Conservation (phyloP, 2,888 invertebrate genomes). For the Brassicogethes aeneus region DNA sequence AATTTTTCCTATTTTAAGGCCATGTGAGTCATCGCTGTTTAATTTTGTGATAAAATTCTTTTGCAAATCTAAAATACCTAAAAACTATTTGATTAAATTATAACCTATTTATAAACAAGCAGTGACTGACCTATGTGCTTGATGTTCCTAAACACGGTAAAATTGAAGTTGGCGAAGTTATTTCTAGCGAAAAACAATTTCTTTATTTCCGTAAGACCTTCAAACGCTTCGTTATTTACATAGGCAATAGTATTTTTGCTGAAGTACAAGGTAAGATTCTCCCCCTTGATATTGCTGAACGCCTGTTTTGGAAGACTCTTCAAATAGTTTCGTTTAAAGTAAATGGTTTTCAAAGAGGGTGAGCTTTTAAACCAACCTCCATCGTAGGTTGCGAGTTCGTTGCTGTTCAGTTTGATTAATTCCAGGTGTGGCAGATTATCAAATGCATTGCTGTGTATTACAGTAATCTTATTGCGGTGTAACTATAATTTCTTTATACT, state of each 20-base stretch:
- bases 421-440: constrained; percentile 3
- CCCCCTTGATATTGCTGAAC: neutral
- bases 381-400: constrained; percentile 28
- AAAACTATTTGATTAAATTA: neutral
- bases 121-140: neutral
- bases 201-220: constrained; percentile 17
- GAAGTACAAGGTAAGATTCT: constrained; percentile 7
- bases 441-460: constrained; percentile 6
- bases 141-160: constrained; percentile 16
- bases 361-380: constrained; percentile 31
- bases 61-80: neutral
- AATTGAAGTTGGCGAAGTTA: constrained; percentile 16
- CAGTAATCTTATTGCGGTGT: constrained; percentile 3
- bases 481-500: constrained; percentile 4
- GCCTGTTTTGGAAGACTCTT: neutral
- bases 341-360: constrained; percentile 14
- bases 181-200: constrained; percentile 27
- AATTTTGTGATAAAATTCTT: no score
- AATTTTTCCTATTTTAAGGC: no score
- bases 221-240: constrained; percentile 19
- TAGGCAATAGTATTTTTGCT: constrained; percentile 24
- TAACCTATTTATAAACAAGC: neutral
- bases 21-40: no score
- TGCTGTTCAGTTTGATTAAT: constrained; percentile 28
- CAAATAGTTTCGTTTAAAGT: neutral